A percentile compares a stretch with the other conserved stretches of the same genome.
phyloP scores from a whole-genome alignment of 2,888 invertebrate species.

The Trisateles emortualis region DNA sequence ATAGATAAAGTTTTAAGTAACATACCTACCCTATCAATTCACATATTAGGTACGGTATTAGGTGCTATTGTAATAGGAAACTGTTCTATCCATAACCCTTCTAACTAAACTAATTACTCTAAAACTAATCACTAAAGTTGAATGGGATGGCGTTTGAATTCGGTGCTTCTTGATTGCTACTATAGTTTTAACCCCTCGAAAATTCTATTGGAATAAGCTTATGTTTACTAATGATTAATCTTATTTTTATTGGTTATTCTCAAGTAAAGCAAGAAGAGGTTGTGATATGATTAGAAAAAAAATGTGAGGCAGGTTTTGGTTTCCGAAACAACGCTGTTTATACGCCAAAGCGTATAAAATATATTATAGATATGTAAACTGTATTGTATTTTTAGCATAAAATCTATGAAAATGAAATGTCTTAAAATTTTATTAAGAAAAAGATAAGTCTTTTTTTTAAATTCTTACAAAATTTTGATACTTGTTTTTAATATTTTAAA shows the following conservation, averaged over 20 bases:
- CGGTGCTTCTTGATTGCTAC: not conserved
- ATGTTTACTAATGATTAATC: not conserved
- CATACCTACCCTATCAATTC: not conserved
- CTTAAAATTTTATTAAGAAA: too few relatives aligned
- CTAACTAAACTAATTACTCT: slow-evolving; percentile 10
- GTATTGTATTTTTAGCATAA: too few relatives aligned
- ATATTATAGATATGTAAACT: too few relatives aligned
- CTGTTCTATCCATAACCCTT: slow-evolving; percentile 6
- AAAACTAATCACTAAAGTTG: slow-evolving; percentile 7
- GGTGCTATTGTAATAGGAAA: not conserved
- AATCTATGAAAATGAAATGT: too few relatives aligned
- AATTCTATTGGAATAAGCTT: not conserved
- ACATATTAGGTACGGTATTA: not conserved
- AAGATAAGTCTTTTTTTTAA: too few relatives aligned
- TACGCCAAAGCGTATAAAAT: too few relatives aligned
- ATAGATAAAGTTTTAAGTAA: not conserved
- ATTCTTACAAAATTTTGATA: too few relatives aligned
- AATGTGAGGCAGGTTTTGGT: too few relatives aligned
- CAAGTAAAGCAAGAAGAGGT: too few relatives aligned
- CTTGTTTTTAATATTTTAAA: too few relatives aligned
- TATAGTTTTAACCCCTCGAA: not conserved
- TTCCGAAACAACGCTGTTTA: too few relatives aligned
- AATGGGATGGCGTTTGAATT: slow-evolving; percentile 1
- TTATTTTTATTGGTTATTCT: not conserved
- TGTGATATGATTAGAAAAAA: too few relatives aligned